Percentiles rank a stretch among this genome's conserved stretches.
Conservation (phyloP, 2,797 vertebrate genomes). For the Spinus olivaceus region DNA sequence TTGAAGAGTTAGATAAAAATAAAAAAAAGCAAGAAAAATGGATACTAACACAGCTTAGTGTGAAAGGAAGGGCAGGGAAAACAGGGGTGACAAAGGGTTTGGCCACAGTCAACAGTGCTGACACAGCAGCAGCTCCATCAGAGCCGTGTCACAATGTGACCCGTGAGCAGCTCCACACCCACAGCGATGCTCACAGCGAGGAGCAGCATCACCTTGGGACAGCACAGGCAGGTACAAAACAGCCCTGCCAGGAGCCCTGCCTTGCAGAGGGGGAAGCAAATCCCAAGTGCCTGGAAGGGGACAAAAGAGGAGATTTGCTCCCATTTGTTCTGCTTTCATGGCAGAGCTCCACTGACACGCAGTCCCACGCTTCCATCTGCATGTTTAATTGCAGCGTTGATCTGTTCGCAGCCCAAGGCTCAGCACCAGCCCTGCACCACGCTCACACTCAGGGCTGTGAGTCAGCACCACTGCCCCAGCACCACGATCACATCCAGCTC, state of each 20-base stretch:
- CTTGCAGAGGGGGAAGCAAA: neutral
- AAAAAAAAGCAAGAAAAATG: neutral
- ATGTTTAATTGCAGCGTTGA: neutral
- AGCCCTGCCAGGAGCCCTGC: neutral
- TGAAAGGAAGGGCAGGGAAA: neutral
- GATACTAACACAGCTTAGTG: neutral
- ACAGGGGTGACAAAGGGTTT: rapidly evolving
- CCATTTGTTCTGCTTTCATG: neutral
- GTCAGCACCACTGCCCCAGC: neutral
- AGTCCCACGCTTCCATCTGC: neutral
- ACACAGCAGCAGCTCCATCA: neutral
- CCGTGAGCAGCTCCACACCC: neutral
- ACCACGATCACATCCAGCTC: neutral
- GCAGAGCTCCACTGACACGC: neutral
- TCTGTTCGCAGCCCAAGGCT: neutral
- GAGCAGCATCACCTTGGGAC: neutral
- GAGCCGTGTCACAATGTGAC: rapidly evolving
- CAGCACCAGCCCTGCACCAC: neutral
- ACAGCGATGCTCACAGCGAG: rapidly evolving
- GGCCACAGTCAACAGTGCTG: neutral
- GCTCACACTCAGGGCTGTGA: neutral
- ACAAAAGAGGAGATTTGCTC: neutral
- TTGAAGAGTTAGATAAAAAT: neutral
- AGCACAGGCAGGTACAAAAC: neutral
- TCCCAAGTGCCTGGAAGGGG: neutral